These are phyloP conservation scores for Mobula hypostoma DNA, from an alignment of 2,113 vertebrate species.

Conservation along the genomic window DNA sequence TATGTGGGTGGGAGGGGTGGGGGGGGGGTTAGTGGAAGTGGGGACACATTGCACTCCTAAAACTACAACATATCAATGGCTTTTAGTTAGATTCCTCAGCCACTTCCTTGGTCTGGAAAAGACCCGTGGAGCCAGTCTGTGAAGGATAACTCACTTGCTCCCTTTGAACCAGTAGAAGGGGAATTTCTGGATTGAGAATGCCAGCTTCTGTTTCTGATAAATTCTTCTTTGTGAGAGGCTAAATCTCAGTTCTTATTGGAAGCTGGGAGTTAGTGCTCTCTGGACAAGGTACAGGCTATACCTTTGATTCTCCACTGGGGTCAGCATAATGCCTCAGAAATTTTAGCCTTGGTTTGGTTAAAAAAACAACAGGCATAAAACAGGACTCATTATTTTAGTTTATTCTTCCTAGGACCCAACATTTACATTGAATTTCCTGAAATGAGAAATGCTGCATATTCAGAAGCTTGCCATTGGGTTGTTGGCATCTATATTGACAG, in stretches of 20 bases:
- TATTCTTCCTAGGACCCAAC: neutral
- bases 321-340: neutral
- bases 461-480: neutral
- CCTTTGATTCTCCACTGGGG: neutral
- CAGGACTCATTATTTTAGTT: neutral
- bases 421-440: constrained; percentile 21
- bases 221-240: neutral
- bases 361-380: neutral
- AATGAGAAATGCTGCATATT: neutral
- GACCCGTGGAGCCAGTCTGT: neutral
- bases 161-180: neutral
- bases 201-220: neutral
- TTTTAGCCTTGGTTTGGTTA: neutral
- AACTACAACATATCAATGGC: neutral
- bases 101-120: neutral
- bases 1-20: too few relatives aligned
- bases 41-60: neutral
- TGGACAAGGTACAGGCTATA: neutral
- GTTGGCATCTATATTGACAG: neutral
- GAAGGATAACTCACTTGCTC: neutral
- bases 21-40: too few relatives aligned
- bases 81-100: neutral
- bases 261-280: neutral
- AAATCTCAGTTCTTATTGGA: neutral
- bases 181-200: neutral